Evolutionary conservation across 2,888 invertebrate species (phyloP), one percentile per base, ranked within the genome.

Genomic region (Temnothorax rugatulus): DNA sequence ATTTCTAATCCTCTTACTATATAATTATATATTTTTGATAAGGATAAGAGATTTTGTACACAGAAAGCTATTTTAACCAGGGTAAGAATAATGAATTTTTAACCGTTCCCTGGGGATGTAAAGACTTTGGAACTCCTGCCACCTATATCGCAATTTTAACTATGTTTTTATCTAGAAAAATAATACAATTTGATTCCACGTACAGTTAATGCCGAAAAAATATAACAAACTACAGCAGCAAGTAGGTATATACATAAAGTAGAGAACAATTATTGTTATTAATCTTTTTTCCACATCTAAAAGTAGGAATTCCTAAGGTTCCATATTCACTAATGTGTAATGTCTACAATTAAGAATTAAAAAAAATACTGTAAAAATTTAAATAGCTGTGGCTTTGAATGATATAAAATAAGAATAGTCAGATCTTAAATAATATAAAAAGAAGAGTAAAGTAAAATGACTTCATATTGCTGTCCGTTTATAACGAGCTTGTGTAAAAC

Each of bases 1-100:
- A 44, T 57, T 68, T 41, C 64, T 52, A 61, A 77, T 54, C 69
- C 29, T 34, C n/a, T 54, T 54, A 54, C 15, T 25, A n/a, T n/a
- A 18, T 13, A 52, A 52, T 74, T 38, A 44, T 59, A 47, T 13
- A 71, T 68, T 71, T 47, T 59, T 71, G 7, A 73, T 18, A 59
- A 50, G 4, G 11, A 73, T 18, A 59, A 50, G 8, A 71, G 13
- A 18, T 50, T 25, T 50, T 18, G 11, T 25, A 50, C 7, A 25
- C 1, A 54, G 4, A 25, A 21, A 59, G 4, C 38, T 47, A 21
- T 44, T 71, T 44, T 18, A 34, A 79, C 7, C 4, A 21, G 13
- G 3, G 15, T 11, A 11, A 57, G 34, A 77, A 3, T 34, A 29
- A 25, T 38, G 1, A 47, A 21, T 64, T 41, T 77, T 66, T 13